phyloP scores from a whole-genome alignment of 30 jellyfish, hydroid and myxozoan species.

The Chrysaora quinquecirrha region DNA sequence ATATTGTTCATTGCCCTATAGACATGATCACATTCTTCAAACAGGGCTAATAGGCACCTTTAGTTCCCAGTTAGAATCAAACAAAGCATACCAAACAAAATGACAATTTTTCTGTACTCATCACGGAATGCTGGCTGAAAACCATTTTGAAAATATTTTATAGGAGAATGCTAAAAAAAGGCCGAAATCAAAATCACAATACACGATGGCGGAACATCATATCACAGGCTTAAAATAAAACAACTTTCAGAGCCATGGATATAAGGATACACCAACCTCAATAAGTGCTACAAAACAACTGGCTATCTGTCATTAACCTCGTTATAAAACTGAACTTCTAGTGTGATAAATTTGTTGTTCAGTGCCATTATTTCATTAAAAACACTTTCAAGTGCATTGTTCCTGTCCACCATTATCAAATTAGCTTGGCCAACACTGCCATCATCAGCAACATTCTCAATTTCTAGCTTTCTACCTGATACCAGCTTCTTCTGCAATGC shows the following conservation, averaged over 20 bases:
- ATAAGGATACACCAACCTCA: no score
- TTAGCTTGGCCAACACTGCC: slow-evolving; percentile 5
- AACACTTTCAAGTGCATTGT: slow-evolving; percentile 13
- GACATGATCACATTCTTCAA: no score
- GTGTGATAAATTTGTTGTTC: slow-evolving; percentile 31
- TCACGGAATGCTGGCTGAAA: slow-evolving; percentile 3
- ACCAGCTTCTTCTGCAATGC: slow-evolving; percentile 8
- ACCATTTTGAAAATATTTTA: background rate
- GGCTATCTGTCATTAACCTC: no score
- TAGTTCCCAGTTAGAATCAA: no score
- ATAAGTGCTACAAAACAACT: no score
- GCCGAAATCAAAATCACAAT: no score
- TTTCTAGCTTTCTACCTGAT: background rate
- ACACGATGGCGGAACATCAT: no score
- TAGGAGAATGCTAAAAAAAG: no score
- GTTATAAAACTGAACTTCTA: slow-evolving; percentile 42
- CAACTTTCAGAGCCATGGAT: no score
- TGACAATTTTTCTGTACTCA: background rate
- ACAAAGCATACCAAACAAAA: background rate
- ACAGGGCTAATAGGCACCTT: no score
- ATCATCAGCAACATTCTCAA: background rate
- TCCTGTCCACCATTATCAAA: slow-evolving; percentile 55
- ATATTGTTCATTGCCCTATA: no score
- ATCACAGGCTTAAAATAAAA: no score
- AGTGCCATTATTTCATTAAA: slow-evolving; percentile 43